phyloP scores from a whole-genome alignment of 2,888 invertebrate genomes.

The Lycia hirtaria region DNA sequence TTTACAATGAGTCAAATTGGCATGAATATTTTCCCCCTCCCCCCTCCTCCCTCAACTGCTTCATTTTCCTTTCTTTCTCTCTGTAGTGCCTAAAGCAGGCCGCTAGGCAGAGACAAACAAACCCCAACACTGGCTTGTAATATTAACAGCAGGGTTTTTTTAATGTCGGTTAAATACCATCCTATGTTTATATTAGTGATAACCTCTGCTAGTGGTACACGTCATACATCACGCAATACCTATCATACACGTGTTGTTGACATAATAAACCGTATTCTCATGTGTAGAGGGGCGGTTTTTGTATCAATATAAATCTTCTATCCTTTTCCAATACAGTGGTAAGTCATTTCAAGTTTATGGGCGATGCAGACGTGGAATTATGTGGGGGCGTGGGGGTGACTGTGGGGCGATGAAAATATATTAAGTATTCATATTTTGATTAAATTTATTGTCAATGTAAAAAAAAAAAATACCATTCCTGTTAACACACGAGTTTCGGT shows the following conservation, averaged over 20 bases:
- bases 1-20: no score
- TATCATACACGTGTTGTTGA: background rate
- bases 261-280: background rate
- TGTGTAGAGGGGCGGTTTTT: background rate
- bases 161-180: background rate
- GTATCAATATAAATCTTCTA: background rate
- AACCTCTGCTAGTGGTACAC: background rate
- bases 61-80: no score
- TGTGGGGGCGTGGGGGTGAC: no score
- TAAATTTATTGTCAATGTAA: no score
- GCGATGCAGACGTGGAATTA: background rate
- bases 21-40: no score
- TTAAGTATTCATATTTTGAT: no score
- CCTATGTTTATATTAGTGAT: slow-evolving; percentile 13
- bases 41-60: no score
- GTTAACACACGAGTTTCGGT: no score
- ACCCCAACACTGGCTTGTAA: background rate
- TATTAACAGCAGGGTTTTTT: slow-evolving; percentile 1
- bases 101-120: no score
- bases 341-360: slow-evolving; percentile 8
- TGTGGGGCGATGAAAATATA: no score
- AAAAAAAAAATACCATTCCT: no score
- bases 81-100: no score
- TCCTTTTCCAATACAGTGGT: slow-evolving; percentile 8
- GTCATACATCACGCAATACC: slow-evolving; percentile 6